A percentile compares a stretch with the other conserved stretches of the same genome.
These are phyloP conservation scores for Cherax destructor DNA, from an alignment of 1,140 invertebrate genomes.

Conservation along the genomic window DNA sequence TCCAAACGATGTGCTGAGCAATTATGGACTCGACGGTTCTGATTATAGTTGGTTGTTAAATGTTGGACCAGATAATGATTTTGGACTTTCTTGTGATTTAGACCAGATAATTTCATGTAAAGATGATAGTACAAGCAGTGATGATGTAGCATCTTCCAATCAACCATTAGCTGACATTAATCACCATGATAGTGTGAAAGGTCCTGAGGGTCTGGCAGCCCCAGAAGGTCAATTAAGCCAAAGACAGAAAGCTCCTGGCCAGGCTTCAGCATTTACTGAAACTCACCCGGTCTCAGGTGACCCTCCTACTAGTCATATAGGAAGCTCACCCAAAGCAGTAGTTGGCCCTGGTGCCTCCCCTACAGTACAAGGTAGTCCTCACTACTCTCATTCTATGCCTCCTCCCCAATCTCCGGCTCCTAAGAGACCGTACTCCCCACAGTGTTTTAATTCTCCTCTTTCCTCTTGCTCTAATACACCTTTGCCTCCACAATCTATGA, in stretches of 20 bases:
- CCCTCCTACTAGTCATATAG: slow-evolving; percentile 47
- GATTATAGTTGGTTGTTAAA: slow-evolving; percentile 68
- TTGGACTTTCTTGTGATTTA: slow-evolving; percentile 65
- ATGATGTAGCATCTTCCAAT: slow-evolving; percentile 63
- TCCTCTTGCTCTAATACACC: slow-evolving; percentile 71
- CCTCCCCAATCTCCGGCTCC: slow-evolving; percentile 73
- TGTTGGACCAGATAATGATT: slow-evolving; percentile 69
- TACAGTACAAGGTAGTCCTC: slow-evolving; percentile 55
- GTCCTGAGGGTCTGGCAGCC: slow-evolving; percentile 46
- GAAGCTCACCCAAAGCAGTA: slow-evolving; percentile 57
- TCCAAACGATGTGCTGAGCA: slow-evolving; percentile 62
- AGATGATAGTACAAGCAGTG: slow-evolving; percentile 69
- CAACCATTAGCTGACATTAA: slow-evolving; percentile 43
- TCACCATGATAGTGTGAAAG: slow-evolving; percentile 52
- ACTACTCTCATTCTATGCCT: slow-evolving; percentile 70
- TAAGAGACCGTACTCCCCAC: slow-evolving; percentile 72
- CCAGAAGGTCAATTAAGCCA: slow-evolving; percentile 53
- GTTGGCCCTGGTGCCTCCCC: slow-evolving; percentile 46
- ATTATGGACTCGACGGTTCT: slow-evolving; percentile 62
- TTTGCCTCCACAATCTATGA: slow-evolving; percentile 61
- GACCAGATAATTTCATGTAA: slow-evolving; percentile 65
- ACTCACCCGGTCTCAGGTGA: slow-evolving; percentile 42
- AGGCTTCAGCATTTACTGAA: slow-evolving; percentile 36
- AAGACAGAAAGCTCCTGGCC: slow-evolving; percentile 50
- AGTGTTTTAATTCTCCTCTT: slow-evolving; percentile 72